Conservation (phyloP, 2,797 vertebrate genomes). For the Pseudochirops cupreus region DNA sequence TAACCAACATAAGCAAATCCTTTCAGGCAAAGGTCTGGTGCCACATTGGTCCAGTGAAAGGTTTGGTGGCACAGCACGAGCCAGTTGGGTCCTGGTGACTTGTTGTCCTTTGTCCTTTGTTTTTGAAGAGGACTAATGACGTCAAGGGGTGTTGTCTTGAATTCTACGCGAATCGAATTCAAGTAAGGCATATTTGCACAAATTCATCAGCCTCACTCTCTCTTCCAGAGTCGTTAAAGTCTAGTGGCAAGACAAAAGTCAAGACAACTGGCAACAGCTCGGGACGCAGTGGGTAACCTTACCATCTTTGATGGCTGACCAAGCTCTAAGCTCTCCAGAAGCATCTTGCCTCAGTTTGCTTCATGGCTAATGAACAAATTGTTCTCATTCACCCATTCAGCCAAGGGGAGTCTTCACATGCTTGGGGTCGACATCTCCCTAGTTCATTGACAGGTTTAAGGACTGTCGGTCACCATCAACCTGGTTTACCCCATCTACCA, state of each 20-base stretch:
- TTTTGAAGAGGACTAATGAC: not conserved
- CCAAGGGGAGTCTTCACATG: not conserved
- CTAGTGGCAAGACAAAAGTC: not conserved
- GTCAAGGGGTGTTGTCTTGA: not conserved
- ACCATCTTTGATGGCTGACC: too few relatives aligned
- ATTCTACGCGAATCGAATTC: not conserved
- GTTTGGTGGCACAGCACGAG: not conserved
- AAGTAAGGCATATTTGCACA: not conserved
- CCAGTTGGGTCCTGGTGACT: not conserved
- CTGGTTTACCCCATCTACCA: not conserved
- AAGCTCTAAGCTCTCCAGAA: too few relatives aligned
- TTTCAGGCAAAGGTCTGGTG: not conserved
- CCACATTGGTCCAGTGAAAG: not conserved
- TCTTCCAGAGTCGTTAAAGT: not conserved
- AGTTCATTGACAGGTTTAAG: not conserved
- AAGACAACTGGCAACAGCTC: not conserved
- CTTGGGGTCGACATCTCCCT: not conserved
- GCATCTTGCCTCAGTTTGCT: too few relatives aligned
- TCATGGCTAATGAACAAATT: not conserved
- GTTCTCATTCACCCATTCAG: not conserved
- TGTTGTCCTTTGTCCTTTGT: not conserved
- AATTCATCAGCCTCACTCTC: not conserved
- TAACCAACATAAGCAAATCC: not conserved
- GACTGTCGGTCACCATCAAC: not conserved
- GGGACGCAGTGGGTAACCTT: not conserved